Evolutionary conservation across 2,113 vertebrate genomes (phyloP).

Genomic region (Notothenia coriiceps): DNA sequence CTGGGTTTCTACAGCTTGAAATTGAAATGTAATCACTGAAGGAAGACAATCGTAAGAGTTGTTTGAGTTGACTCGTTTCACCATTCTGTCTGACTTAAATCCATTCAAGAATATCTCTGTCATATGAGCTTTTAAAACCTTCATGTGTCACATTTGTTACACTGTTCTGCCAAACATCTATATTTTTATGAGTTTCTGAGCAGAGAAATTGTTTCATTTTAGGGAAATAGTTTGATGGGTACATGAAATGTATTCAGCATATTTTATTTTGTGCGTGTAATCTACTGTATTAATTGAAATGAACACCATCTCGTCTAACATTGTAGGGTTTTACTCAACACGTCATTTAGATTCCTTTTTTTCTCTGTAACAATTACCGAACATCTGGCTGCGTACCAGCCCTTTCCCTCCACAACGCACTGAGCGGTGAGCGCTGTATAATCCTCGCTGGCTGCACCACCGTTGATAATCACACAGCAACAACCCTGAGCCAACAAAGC

Average conservation of each 20-base stretch:
- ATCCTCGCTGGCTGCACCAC: conserved; percentile 9
- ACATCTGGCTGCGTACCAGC: conserved; percentile 16
- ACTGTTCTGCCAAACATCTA: background rate
- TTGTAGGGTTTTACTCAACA: background rate
- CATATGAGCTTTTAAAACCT: background rate
- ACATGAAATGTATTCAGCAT: background rate
- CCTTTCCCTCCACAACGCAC: background rate
- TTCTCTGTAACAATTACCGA: background rate
- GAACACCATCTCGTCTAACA: background rate
- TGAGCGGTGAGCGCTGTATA: background rate
- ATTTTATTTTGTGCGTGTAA: background rate
- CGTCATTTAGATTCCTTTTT: background rate
- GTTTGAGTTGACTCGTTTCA: background rate
- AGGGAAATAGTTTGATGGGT: too few relatives aligned
- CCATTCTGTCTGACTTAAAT: background rate
- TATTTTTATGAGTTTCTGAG: background rate
- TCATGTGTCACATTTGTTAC: background rate
- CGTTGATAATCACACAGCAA: conserved; percentile 3
- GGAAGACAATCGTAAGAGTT: background rate
- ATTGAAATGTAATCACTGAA: background rate
- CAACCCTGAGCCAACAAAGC: background rate
- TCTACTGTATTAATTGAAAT: conserved; percentile 4
- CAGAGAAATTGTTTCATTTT: background rate
- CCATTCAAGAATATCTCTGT: background rate
- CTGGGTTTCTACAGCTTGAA: background rate